Conservation (phyloP, 35 echinoderm and acorn worm species). For the Hemicentrotus pulcherrimus region DNA sequence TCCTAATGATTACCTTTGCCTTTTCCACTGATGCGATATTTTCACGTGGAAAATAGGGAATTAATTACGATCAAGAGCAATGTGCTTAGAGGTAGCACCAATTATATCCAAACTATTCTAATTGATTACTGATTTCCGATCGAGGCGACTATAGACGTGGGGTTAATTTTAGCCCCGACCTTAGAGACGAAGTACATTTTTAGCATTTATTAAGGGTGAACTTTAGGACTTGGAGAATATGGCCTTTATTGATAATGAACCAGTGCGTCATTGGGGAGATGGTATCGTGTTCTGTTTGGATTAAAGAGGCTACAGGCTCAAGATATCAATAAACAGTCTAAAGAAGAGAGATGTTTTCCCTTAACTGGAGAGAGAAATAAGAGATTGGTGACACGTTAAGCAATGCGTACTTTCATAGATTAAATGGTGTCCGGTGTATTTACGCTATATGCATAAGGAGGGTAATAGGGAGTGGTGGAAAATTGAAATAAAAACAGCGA, state of each 20-base stretch:
- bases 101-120: background rate
- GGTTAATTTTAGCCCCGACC: background rate
- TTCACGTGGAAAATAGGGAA: background rate
- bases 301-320: background rate
- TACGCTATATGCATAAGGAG: background rate
- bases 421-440: background rate
- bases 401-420: background rate
- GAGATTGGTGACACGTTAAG: background rate
- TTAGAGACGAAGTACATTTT: background rate
- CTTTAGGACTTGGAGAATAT: background rate
- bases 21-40: background rate
- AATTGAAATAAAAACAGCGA: background rate
- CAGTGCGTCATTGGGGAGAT: background rate
- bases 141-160: background rate
- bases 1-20: background rate
- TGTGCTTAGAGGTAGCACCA: background rate
- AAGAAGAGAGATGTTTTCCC: background rate
- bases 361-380: background rate
- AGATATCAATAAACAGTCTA: background rate
- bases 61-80: background rate
- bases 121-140: slow-evolving; percentile 2
- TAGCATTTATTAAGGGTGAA: slow-evolving; percentile 3
- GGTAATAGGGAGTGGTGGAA: background rate
- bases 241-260: slow-evolving; percentile 5
- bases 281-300: background rate